These are phyloP conservation scores for Hipposideros armiger DNA, from an alignment of 2,113 vertebrate species.

Conservation along the genomic window DNA sequence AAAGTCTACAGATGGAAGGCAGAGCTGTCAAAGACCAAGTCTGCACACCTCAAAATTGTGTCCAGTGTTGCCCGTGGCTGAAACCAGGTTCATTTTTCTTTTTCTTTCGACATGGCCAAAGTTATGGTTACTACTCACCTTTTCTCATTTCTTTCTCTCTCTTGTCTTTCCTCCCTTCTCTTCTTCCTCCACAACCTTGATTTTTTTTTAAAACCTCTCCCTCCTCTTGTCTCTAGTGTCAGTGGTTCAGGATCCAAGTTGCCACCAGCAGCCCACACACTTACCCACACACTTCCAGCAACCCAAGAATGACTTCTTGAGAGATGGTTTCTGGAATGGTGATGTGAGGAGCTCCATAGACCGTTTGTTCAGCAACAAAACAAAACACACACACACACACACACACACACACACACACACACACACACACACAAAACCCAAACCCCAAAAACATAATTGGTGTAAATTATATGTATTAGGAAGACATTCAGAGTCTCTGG, in stretches of 20 bases:
- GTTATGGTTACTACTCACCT: background rate
- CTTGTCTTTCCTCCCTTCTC: background rate
- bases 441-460: background rate
- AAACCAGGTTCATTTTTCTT: slow-evolving; percentile 1
- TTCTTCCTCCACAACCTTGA: background rate
- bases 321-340: background rate
- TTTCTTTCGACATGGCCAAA: background rate
- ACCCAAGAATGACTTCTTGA: background rate
- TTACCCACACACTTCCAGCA: background rate
- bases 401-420: no score
- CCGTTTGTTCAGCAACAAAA: background rate
- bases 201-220: background rate
- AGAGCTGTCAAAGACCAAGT: background rate
- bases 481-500: background rate
- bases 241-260: background rate
- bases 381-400: background rate
- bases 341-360: background rate
- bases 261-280: background rate
- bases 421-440: no score
- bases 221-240: background rate
- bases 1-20: background rate
- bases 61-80: background rate
- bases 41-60: background rate
- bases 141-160: background rate
- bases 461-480: background rate